phyloP scores from a whole-genome alignment of 1,140 invertebrate genomes.

The Rhopalosiphum maidis region DNA sequence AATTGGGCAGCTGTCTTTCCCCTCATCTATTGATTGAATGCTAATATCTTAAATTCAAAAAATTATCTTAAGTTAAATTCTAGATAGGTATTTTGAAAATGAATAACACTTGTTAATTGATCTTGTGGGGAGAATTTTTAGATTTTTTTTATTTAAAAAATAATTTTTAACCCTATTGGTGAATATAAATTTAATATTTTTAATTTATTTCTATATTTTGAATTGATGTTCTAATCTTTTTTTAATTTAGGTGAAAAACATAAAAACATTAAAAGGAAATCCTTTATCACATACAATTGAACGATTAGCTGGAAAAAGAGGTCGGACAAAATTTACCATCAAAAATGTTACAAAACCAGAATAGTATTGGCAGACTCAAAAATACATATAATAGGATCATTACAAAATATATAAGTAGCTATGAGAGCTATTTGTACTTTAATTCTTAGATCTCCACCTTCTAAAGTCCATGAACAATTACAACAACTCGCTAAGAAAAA shows the following conservation, averaged over 20 bases:
- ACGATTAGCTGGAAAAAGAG: conserved; percentile 95
- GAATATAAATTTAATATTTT: not conserved
- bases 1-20: too few species aligned
- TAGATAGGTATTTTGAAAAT: not conserved
- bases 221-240: not conserved
- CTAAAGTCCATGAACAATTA: conserved; percentile 94
- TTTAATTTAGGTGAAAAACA: conserved; percentile 78
- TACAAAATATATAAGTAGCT: conserved; percentile 95
- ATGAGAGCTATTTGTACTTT: conserved; percentile 96
- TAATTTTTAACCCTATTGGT: not conserved
- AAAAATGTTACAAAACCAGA: conserved; percentile 99
- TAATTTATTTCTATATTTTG: not conserved
- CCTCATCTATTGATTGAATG: too few species aligned
- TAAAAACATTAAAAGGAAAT: conserved; percentile 95
- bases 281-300: conserved; percentile 95
- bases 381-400: conserved; percentile 97
- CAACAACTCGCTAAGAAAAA: conserved; percentile 37
- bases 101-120: not conserved
- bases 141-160: not conserved
- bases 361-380: conserved; percentile 96
- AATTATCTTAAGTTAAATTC: too few species aligned
- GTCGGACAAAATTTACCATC: conserved; percentile 97
- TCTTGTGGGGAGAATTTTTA: not conserved
- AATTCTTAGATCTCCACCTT: conserved; percentile 94
- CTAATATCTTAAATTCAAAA: not conserved